These are phyloP conservation scores for Spatula versicolor DNA, from an alignment of 2,797 vertebrate genomes.

Conservation along the genomic window DNA sequence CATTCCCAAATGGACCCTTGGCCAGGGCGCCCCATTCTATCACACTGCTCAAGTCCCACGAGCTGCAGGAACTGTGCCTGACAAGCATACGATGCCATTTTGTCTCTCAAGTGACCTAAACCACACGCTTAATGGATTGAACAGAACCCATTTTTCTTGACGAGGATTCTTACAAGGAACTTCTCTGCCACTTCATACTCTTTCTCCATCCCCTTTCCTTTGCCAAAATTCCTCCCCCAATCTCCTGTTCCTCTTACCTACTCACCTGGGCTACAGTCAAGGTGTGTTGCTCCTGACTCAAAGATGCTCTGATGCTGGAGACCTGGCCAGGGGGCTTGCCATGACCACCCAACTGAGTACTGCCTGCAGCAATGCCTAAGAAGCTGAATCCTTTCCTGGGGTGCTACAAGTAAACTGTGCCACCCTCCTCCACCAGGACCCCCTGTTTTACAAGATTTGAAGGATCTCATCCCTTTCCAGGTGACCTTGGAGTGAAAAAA, in stretches of 20 bases:
- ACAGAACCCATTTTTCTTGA: neutral
- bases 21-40: neutral
- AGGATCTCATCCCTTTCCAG: neutral
- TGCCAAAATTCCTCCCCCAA: neutral
- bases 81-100: neutral
- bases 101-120: neutral
- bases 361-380: neutral
- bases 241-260: neutral
- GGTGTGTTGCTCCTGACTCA: neutral
- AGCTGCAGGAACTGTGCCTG: neutral
- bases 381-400: neutral
- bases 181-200: neutral
- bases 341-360: neutral
- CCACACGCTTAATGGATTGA: neutral
- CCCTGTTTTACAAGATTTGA: neutral
- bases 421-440: neutral
- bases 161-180: neutral
- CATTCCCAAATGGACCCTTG: neutral
- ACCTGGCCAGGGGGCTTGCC: fast-evolving
- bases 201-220: neutral
- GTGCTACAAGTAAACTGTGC: neutral
- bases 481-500: neutral
- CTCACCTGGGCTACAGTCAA: neutral
- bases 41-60: fast-evolving
- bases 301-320: neutral